Evolutionary conservation across 1,140 invertebrate genomes (phyloP).

Genomic region (Thaumetopoea pityocampa): DNA sequence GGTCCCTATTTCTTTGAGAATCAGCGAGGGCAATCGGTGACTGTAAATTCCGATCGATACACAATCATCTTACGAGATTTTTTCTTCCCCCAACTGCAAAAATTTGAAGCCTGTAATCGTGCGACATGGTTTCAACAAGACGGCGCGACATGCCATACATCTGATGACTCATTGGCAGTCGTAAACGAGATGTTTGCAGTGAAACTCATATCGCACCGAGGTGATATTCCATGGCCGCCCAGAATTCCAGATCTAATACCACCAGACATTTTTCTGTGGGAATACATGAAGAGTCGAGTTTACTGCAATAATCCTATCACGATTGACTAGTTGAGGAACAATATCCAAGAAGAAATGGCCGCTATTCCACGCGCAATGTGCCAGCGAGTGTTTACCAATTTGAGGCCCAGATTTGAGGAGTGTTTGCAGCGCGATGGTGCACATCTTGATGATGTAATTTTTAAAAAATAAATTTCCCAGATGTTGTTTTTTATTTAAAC

Average conservation of each 20-base stretch:
- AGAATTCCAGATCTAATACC: no score
- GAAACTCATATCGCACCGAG: slow-evolving; percentile 7
- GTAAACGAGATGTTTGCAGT: slow-evolving; percentile 15
- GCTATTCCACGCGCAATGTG: slow-evolving; percentile 14
- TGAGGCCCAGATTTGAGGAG: slow-evolving; percentile 18
- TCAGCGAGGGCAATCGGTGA: no score
- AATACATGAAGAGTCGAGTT: slow-evolving; percentile 12
- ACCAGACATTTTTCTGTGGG: slow-evolving; percentile 6
- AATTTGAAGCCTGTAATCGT: no score
- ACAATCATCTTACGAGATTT: slow-evolving; percentile 11
- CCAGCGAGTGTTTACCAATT: slow-evolving; percentile 21
- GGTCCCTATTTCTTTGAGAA: no score
- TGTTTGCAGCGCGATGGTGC: slow-evolving; percentile 8
- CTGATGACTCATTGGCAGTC: slow-evolving; percentile 13
- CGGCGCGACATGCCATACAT: slow-evolving; percentile 18
- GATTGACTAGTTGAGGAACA: slow-evolving; percentile 15
- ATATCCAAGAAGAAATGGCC: slow-evolving; percentile 12
- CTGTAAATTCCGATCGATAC: no score
- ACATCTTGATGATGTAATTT: slow-evolving; percentile 8
- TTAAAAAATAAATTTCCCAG: neutral
- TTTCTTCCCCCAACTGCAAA: slow-evolving; percentile 13
- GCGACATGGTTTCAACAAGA: slow-evolving; percentile 21
- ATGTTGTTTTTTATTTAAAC: neutral
- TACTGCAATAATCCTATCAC: slow-evolving; percentile 12
- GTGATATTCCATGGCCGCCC: slow-evolving; percentile 13